A percentile compares a stretch with the other conserved stretches of the same genome.
Evolutionary conservation across 2,113 vertebrate genomes (phyloP).

Genomic region (Upupa epops): DNA sequence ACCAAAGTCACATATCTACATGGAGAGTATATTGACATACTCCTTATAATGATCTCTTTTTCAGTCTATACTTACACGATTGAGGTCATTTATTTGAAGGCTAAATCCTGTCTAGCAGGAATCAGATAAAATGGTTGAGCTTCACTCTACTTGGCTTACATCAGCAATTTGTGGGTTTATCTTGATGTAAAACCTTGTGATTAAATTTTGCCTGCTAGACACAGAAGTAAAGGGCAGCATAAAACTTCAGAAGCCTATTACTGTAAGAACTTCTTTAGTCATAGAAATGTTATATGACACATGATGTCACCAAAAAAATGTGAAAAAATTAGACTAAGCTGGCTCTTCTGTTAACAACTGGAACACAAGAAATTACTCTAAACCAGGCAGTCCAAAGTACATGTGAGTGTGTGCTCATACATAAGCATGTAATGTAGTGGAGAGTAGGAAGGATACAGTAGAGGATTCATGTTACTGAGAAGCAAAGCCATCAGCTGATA

Average conservation of each 20-base stretch:
- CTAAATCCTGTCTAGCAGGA: background rate
- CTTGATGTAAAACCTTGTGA: background rate
- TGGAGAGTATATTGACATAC: background rate
- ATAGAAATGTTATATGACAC: background rate
- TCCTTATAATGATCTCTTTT: background rate
- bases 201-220: background rate
- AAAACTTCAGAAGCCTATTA: background rate
- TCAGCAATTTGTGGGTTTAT: background rate
- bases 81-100: background rate
- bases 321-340: background rate
- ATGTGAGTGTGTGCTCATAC: background rate
- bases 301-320: background rate
- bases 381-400: background rate
- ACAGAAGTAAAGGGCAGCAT: background rate
- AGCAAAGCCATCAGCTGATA: background rate
- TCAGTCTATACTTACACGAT: background rate
- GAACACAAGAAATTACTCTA: background rate
- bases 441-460: background rate
- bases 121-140: background rate
- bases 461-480: background rate
- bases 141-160: background rate
- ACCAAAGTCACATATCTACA: background rate
- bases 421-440: background rate
- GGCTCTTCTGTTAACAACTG: background rate
- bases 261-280: background rate